Percentiles rank a stretch among this genome's conserved stretches.
Conservation (phyloP, 1,140 invertebrate genomes). For the Lordiphosa stackelbergi region DNA sequence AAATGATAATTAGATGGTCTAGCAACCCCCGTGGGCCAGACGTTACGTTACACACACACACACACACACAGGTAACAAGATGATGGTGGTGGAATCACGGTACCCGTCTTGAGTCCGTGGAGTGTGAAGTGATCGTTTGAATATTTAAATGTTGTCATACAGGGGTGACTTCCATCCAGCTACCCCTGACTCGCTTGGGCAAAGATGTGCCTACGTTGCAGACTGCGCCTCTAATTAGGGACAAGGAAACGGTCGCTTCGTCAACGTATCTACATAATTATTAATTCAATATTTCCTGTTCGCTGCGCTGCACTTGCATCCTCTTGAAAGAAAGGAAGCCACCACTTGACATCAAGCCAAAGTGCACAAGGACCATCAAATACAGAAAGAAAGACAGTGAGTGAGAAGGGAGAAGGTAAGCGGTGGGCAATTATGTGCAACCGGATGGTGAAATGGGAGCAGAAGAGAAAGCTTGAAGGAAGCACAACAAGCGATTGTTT, state of each 20-base stretch:
- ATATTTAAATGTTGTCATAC: slow-evolving; percentile 60
- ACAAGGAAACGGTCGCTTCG: slow-evolving; percentile 19
- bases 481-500: not conserved
- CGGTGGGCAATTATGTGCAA: slow-evolving; percentile 31
- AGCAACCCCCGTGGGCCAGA: slow-evolving; percentile 51
- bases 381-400: slow-evolving; percentile 7
- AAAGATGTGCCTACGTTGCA: slow-evolving; percentile 26
- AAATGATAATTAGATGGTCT: slow-evolving; percentile 71
- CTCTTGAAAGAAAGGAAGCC: slow-evolving; percentile 43
- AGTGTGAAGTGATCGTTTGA: slow-evolving; percentile 71
- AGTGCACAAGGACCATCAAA: slow-evolving; percentile 35
- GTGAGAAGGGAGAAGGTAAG: slow-evolving; percentile 2
- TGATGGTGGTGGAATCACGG: slow-evolving; percentile 65
- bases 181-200: slow-evolving; percentile 45
- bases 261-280: slow-evolving; percentile 56
- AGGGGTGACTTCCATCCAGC: slow-evolving; percentile 29
- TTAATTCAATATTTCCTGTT: slow-evolving; percentile 69
- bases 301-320: slow-evolving; percentile 14
- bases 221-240: slow-evolving; percentile 51
- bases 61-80: slow-evolving; percentile 9
- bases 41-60: slow-evolving; percentile 9
- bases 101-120: slow-evolving; percentile 27
- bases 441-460: slow-evolving; percentile 48
- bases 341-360: slow-evolving; percentile 44
- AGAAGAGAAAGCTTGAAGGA: slow-evolving; percentile 69